These are phyloP conservation scores for Bombylius discolor DNA, from an alignment of 2,888 invertebrate genomes.

Conservation along the genomic window DNA sequence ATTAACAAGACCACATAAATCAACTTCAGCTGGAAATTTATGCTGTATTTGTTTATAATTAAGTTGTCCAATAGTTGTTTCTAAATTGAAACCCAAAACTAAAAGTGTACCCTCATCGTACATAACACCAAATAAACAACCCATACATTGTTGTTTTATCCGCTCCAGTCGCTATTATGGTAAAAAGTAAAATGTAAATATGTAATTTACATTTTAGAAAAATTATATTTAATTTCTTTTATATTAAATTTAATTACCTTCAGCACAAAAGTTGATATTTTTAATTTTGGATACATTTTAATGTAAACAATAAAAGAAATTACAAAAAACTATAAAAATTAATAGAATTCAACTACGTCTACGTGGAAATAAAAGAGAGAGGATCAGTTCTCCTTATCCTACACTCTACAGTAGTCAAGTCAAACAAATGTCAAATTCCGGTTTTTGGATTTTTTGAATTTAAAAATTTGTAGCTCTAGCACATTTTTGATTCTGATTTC, in stretches of 20 bases:
- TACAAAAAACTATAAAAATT: no score
- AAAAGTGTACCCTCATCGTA: slow-evolving; percentile 58
- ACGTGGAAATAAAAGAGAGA: no score
- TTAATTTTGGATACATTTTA: slow-evolving; percentile 57
- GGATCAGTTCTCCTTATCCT: no score
- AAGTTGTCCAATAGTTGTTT: slow-evolving; percentile 42
- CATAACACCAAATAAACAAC: slow-evolving; percentile 62
- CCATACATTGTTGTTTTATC: slow-evolving; percentile 48
- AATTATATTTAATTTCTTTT: not conserved
- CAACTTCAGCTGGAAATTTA: slow-evolving; percentile 62
- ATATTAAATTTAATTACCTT: slow-evolving; percentile 42
- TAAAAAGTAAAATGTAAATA: not conserved
- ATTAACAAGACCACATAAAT: slow-evolving; percentile 61
- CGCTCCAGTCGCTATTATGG: slow-evolving; percentile 48
- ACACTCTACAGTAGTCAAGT: no score
- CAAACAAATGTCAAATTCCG: no score
- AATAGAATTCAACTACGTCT: no score
- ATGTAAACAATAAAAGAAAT: no score
- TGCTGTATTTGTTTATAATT: slow-evolving; percentile 41
- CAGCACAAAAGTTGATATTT: slow-evolving; percentile 55
- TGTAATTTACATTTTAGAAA: not conserved
- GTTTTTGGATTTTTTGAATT: no score
- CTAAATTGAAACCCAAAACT: slow-evolving; percentile 55
- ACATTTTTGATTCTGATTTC: no score
- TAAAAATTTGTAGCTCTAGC: no score